Base-by-base conservation (phyloP, 2,113 vertebrate genomes). In the Circaetus gallicus region DNA sequence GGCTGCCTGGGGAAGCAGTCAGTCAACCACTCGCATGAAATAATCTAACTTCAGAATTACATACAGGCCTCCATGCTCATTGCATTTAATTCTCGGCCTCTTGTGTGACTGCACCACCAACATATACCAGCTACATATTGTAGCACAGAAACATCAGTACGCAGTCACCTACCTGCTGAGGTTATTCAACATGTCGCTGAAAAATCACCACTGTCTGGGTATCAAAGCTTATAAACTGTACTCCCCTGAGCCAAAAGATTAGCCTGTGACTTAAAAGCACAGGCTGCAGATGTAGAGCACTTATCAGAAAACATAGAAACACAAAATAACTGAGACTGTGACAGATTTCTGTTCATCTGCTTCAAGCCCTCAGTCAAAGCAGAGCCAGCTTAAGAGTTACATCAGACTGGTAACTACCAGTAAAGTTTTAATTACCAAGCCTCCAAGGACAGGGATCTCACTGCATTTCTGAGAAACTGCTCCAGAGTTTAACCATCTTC, bases 1-100 rank as follows among this genome's bases (percentile, higher is more conserved):
- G 28, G 9, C 14, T 29, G 40, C 21, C 13, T 43, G 11, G 4
- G 18, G 17, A 87, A 65, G 31, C 1, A 0, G 9, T 34, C 38
- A 40, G 18, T 22, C 5, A 3, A 58, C 25, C 6, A 6, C 12
- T 61, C 11, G 7, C 20, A 76, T 22, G 15, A 47, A 43, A 45
- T 4, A 63, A 25, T 16, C 20, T 34, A 38, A 52, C 4, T 93
- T 91, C 49, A 82, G 69, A 63, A 69, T 84, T 69, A 31, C 36
- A n/a, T 45, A 24, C 11, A 61, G 15, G 11, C 81, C 16, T 55
- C 43, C 22, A 13, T 1, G 4, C 9, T 76, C 14, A 18, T 4
- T 7, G 1, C 10, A 45, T 72, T 76, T 49, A 69, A 7, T 32
- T 78, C 14, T 40, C 2, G 0, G 11, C 31, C 36, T 89, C 43